Evolutionary conservation across 2,113 vertebrate genomes (phyloP).

Genomic region (Colistium nudipinnis): DNA sequence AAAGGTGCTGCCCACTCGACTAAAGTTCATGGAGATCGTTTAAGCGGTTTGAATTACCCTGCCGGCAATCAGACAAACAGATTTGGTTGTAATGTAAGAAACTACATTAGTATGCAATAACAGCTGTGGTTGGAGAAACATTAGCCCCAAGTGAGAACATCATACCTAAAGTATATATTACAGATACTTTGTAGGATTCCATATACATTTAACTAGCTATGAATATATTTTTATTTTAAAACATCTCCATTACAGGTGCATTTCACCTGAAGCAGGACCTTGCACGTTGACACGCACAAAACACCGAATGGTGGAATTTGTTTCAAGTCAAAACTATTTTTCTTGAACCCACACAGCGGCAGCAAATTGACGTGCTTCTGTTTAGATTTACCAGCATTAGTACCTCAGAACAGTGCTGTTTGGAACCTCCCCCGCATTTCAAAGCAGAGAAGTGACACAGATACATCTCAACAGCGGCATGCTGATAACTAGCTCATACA

Average conservation of each 20-base stretch:
- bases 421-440: not conserved
- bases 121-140: not conserved
- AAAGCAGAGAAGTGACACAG: too few relatives aligned
- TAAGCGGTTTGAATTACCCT: too few relatives aligned
- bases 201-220: not conserved
- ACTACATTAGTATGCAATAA: not conserved
- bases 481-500: too few relatives aligned
- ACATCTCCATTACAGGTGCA: not conserved
- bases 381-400: not conserved
- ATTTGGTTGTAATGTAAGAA: too few relatives aligned
- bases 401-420: not conserved
- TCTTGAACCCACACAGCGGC: not conserved
- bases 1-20: too few relatives aligned
- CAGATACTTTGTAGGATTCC: not conserved
- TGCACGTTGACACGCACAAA: not conserved
- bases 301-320: not conserved
- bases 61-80: too few relatives aligned
- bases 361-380: not conserved
- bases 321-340: not conserved
- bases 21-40: too few relatives aligned
- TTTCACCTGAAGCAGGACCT: not conserved
- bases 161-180: too few relatives aligned
- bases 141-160: not conserved
- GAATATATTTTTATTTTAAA: not conserved
- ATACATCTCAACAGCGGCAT: too few relatives aligned